Conservation (phyloP, 2,797 vertebrate species). For the Bucorvus abyssinicus region DNA sequence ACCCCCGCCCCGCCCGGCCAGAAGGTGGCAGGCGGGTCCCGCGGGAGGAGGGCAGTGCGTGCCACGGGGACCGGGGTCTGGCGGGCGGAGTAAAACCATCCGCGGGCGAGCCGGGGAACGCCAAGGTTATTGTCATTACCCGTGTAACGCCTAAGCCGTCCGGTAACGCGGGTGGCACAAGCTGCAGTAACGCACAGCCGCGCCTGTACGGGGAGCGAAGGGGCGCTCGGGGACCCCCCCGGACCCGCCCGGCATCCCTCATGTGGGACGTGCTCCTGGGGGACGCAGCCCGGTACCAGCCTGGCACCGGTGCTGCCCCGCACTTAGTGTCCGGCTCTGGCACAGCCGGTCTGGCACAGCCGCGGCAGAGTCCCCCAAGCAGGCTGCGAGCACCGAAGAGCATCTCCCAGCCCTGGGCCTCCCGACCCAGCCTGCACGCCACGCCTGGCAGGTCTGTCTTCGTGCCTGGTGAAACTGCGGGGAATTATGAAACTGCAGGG, state of each 20-base stretch:
- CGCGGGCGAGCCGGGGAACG: background rate
- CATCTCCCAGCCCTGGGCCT: background rate
- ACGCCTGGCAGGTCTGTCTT: background rate
- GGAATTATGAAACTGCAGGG: background rate
- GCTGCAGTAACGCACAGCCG: background rate
- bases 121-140: background rate
- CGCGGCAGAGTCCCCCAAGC: rapidly evolving
- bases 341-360: background rate
- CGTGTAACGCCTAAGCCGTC: background rate
- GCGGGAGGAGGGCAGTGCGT: background rate
- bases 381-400: background rate
- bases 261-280: rapidly evolving
- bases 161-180: background rate
- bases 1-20: too few species aligned
- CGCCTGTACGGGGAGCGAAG: background rate
- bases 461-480: background rate
- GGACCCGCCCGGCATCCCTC: rapidly evolving
- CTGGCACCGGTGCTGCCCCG: background rate
- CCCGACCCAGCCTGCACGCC: background rate
- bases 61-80: background rate
- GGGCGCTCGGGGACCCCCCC: rapidly evolving
- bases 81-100: background rate
- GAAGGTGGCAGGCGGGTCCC: constrained; percentile 65
- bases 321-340: background rate
- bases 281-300: rapidly evolving